phyloP scores from a whole-genome alignment of 1,140 invertebrate genomes.

The Ceratitis capitata region DNA sequence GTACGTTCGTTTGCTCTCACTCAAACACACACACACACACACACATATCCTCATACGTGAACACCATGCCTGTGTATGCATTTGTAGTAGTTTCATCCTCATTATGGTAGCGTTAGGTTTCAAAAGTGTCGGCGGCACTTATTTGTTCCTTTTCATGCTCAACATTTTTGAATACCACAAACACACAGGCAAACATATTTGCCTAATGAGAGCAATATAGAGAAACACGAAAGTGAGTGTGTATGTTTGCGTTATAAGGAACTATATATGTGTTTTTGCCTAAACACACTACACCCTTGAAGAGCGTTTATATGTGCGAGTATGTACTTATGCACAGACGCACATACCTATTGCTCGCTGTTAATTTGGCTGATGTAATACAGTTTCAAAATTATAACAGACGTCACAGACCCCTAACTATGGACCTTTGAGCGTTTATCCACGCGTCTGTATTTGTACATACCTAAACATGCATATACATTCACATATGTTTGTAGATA shows the following conservation, averaged over 20 bases:
- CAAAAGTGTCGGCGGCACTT: not conserved
- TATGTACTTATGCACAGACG: not conserved
- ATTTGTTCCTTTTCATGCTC: not conserved
- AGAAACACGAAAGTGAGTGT: not conserved
- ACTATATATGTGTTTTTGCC: too few species aligned
- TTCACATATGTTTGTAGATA: too few species aligned
- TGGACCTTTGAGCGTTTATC: not conserved
- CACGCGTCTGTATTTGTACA: not conserved
- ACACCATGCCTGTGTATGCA: not conserved
- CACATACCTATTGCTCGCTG: not conserved
- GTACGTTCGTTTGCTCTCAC: conserved; percentile 16
- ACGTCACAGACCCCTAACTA: not conserved
- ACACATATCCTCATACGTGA: too few species aligned
- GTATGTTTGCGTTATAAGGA: not conserved
- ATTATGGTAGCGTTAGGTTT: not conserved
- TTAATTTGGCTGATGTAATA: conserved; percentile 22
- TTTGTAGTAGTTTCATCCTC: not conserved
- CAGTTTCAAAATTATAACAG: not conserved
- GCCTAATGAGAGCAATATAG: not conserved
- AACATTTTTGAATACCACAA: not conserved
- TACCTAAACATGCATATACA: not conserved
- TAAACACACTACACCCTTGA: not conserved
- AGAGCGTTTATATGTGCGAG: not conserved
- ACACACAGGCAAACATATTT: not conserved
- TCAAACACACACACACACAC: too few species aligned